Evolutionary conservation across 1,140 invertebrate species (phyloP), one percentile per base, ranked within the genome.

Genomic region (Lepidotrigona ventralis): DNA sequence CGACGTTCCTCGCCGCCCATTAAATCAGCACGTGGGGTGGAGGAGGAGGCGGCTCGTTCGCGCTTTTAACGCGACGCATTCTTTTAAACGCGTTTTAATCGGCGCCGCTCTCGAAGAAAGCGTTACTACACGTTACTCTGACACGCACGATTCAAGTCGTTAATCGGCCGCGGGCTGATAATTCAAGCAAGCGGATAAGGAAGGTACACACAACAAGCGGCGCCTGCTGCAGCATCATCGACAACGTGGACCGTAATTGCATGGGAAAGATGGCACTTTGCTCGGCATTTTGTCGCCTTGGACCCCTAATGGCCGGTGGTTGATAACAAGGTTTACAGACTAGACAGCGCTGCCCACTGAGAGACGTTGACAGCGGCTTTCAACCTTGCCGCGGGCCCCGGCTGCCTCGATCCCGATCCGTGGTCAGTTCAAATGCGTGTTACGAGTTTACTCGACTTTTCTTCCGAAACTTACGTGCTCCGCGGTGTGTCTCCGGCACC

Each of bases 331-430:
- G 92, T 94, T 94, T 94, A 88, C 91, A 80, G 85, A 85, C 88
- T 87, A 92, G 91, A 92, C 91, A 93, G 85, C 89, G 90, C 90
- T 91, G 92, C 82, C 90, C 90, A 91, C 90, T 94, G 93, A 94
- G 94, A 93, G 93, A 93, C 93, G 93, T 94, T 94, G 93, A 94
- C 94, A 94, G 93, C 91, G 92, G 94, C 94, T 94, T 94, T 94
- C 93, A 94, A 93, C 92, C 90, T 92, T 89, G 86, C 89, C 85
- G 81, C 81, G 80, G 39, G 51, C 85, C 66, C 66, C 2, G 70
- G 88, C 87, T 85, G 77, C 85, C 88, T 88, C 88, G 81, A 89
- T 87, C 81, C 39, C 85, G 83, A 89, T 89, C 81, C 85, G 83
- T 69, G 85, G 69, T 70, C 66, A 66, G 81, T 73, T 73, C 72